Base-by-base conservation (phyloP, 1,140 invertebrate species). In the Pogonognathellus flavescens region DNA sequence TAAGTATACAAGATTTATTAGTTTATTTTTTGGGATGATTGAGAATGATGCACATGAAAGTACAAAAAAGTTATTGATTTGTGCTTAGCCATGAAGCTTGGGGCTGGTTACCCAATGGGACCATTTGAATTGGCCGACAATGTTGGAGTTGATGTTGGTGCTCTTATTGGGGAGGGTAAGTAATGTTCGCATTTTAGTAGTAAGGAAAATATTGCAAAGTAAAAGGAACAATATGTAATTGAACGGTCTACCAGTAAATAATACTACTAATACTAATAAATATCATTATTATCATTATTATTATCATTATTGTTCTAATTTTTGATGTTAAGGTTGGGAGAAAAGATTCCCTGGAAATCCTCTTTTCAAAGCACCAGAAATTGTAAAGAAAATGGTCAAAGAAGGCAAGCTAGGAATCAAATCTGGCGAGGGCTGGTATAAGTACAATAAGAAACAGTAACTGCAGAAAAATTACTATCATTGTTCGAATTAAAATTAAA, bases 61-160 rank as follows among this genome's bases (percentile, higher is more conserved):
- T n/a, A n/a, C n/a, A n/a, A n/a, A n/a, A n/a, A n/a, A n/a, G n/a
- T n/a, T n/a, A n/a, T n/a, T n/a, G n/a, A n/a, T n/a, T n/a, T n/a
- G n/a, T n/a, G n/a, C n/a, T n/a, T n/a, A 16, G 95, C 95, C 1
- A 96, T 97, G 95, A 96, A 96, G 91, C 90, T 96, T 50, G 95
- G 95, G 22, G 95, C 95, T 70, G 95, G 95, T 0, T 94, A 95
- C 91, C 95, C 95, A 7, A 96, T 96, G 95, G 96, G 96, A 11
- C 95, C 96, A 5, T 93, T 97, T 90, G 95, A 96, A 91, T 89
- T 96, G 52, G 90, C 93, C 4, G 95, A 97, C 91, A 96, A 95
- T 91, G 94, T 95, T 53, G 95, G 96, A 9, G 91, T 95, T 14
- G 96, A 96, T 84, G 84, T 87, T 16, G 25, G 82, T 7, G 18